Conservation (phyloP, 2,888 invertebrate genomes). For the Eupithecia centaureata region DNA sequence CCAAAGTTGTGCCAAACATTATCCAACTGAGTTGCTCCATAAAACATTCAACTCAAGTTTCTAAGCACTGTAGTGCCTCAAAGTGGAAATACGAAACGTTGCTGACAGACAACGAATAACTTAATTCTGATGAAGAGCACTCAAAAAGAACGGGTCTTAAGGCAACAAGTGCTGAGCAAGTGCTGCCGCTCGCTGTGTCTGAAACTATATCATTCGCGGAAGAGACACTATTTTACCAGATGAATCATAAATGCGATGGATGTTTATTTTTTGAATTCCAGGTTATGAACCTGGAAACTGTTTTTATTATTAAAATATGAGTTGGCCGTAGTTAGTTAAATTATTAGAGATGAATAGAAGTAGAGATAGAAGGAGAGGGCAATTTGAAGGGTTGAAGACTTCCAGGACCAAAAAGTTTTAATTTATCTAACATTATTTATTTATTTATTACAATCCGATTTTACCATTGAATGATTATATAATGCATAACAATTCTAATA, state of each 20-base stretch:
- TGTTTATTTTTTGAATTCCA: not conserved
- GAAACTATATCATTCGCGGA: not conserved
- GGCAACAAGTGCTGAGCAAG: slow-evolving; percentile 8
- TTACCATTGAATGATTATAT: too few species aligned
- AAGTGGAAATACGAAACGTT: slow-evolving; percentile 52
- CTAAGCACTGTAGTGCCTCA: slow-evolving; percentile 43
- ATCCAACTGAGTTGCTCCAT: slow-evolving; percentile 40
- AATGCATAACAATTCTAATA: too few species aligned
- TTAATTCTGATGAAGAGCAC: slow-evolving; percentile 70
- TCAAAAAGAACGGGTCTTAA: slow-evolving; percentile 66
- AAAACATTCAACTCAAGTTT: slow-evolving; percentile 44
- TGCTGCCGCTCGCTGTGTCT: not conserved
- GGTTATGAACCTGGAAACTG: not conserved
- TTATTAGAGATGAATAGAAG: too few species aligned
- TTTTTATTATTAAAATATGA: too few species aligned
- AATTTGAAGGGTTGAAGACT: too few species aligned
- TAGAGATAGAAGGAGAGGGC: too few species aligned
- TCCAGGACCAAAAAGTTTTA: too few species aligned
- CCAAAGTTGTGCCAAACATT: slow-evolving; percentile 40
- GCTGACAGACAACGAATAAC: slow-evolving; percentile 60
- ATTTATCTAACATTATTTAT: too few species aligned
- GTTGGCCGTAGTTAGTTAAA: too few species aligned
- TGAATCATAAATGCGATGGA: not conserved
- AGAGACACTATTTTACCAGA: not conserved
- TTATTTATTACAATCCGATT: too few species aligned